Conservation (phyloP, 2,888 invertebrate species). For the Hyposoter didymator region DNA sequence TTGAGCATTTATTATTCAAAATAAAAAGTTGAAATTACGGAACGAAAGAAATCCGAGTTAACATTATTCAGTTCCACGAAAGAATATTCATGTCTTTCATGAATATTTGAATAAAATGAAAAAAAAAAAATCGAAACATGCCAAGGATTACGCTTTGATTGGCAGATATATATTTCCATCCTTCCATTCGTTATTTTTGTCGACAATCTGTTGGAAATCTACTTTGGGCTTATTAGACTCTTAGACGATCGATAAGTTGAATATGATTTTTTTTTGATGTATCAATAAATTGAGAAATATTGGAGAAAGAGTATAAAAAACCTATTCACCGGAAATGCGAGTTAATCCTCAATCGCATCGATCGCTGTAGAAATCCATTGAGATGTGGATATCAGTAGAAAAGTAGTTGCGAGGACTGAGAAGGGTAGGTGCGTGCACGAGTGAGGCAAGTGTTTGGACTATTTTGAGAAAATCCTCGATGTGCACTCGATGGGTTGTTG, state of each 20-base stretch:
- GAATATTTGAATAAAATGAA: background rate
- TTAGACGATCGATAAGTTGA: background rate
- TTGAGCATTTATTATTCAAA: constrained; percentile 14
- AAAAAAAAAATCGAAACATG: background rate
- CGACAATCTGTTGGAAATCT: background rate
- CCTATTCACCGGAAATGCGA: background rate
- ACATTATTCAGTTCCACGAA: background rate
- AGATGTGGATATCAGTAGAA: background rate
- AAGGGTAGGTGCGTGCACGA: background rate
- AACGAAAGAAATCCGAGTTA: background rate
- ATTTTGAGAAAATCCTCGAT: constrained; percentile 24
- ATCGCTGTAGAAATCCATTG: background rate
- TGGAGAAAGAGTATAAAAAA: background rate
- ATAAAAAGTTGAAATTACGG: background rate
- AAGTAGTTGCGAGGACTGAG: constrained; percentile 3
- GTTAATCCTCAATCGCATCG: background rate
- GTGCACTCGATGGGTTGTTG: constrained; percentile 45
- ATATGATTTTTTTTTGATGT: background rate
- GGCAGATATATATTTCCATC: background rate
- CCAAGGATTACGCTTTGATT: background rate
- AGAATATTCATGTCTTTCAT: background rate
- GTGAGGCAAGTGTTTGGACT: constrained; percentile 10
- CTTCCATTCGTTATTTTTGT: background rate
- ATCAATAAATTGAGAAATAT: background rate
- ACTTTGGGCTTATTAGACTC: background rate